Evolutionary conservation across 2,113 vertebrate genomes (phyloP).

Genomic region (Tapirus terrestris): DNA sequence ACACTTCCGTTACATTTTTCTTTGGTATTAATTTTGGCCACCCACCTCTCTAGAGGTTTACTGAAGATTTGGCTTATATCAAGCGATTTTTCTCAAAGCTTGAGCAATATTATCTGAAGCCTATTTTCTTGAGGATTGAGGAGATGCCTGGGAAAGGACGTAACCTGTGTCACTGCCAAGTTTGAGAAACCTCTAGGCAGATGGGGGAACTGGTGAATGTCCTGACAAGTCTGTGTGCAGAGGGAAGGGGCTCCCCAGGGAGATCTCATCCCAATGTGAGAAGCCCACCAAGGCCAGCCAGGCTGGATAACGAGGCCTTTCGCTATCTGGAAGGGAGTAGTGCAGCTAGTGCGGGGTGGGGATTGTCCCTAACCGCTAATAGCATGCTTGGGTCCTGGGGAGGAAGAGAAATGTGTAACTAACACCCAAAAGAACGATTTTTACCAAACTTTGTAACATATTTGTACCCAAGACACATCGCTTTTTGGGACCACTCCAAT

Average conservation of each 20-base stretch:
- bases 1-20: neutral
- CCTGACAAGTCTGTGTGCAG: neutral
- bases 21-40: neutral
- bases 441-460: neutral
- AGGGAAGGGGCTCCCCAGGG: neutral
- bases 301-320: neutral
- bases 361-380: no score
- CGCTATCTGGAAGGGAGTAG: neutral
- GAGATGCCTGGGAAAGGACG: neutral
- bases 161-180: neutral
- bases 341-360: fast-evolving
- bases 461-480: neutral
- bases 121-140: neutral
- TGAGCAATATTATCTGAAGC: neutral
- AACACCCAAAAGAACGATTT: neutral
- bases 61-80: neutral
- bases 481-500: neutral
- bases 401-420: neutral
- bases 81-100: neutral
- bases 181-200: neutral
- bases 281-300: fast-evolving
- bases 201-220: neutral
- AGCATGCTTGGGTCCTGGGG: neutral
- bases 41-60: neutral
- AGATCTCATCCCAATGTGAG: neutral